A percentile compares a stretch with the other conserved stretches of the same genome.
phyloP scores from a whole-genome alignment of 1,140 invertebrate genomes.

The Bombus soroeensis region DNA sequence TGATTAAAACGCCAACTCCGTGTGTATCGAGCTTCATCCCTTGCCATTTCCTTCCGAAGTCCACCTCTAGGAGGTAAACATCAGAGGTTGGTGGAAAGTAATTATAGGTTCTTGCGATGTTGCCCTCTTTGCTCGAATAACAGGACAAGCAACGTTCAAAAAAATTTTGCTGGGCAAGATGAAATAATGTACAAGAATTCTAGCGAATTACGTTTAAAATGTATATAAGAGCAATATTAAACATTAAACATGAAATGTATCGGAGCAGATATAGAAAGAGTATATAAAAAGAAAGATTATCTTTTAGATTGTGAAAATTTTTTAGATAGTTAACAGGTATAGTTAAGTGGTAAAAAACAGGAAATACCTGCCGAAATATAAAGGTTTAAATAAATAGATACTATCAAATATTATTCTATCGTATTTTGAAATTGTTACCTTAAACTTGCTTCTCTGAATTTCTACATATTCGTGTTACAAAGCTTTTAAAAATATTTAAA shows the following conservation, averaged over 20 bases:
- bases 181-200: neutral
- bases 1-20: conserved; percentile 75
- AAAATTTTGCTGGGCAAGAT: neutral
- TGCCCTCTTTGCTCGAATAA: neutral
- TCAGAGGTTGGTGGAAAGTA: conserved; percentile 55
- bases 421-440: too few relatives aligned
- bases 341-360: neutral
- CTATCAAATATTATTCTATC: too few relatives aligned
- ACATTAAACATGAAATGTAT: neutral
- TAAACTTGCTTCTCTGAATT: neutral
- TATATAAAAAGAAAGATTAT: neutral
- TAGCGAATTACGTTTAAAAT: neutral
- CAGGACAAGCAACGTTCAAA: neutral
- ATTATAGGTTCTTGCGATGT: conserved; percentile 56
- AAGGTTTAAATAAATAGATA: neutral
- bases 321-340: neutral
- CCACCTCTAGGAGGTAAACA: conserved; percentile 55
- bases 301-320: neutral
- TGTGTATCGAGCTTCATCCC: conserved; percentile 59
- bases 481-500: neutral
- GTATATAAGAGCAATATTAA: too few relatives aligned
- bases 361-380: neutral
- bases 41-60: conserved; percentile 51
- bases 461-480: neutral
- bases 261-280: neutral